A percentile compares a stretch with the other conserved stretches of the same genome.
phyloP scores from a whole-genome alignment of 23 tunicate species.

The Clavelina lepadiformis region DNA sequence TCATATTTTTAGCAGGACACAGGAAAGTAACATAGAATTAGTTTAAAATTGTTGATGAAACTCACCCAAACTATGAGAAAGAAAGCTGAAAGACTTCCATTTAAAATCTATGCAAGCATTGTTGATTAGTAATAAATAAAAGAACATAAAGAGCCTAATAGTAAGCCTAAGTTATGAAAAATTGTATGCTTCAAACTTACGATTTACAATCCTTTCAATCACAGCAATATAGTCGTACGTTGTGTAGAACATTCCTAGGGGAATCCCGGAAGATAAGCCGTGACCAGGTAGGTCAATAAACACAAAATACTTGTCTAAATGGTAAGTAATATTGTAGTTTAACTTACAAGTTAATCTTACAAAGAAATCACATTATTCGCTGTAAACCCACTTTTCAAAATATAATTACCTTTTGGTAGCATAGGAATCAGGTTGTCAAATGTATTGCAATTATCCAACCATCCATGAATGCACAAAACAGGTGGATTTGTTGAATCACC shows the following conservation, averaged over 20 bases:
- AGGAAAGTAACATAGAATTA: too few relatives aligned
- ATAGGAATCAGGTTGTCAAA: slow-evolving; percentile 60
- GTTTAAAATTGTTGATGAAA: too few relatives aligned
- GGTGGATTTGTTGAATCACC: slow-evolving; percentile 37
- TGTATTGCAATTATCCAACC: slow-evolving; percentile 72
- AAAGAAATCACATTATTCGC: too few relatives aligned
- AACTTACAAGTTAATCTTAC: too few relatives aligned
- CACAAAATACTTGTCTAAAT: slow-evolving; percentile 43
- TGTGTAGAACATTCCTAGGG: slow-evolving; percentile 37
- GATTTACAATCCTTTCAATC: slow-evolving; percentile 26
- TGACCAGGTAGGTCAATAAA: slow-evolving; percentile 70
- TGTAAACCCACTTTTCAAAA: too few relatives aligned
- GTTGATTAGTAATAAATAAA: not conserved
- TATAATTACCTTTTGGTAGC: slow-evolving; percentile 51
- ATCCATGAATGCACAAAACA: slow-evolving; percentile 65
- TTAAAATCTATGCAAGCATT: slow-evolving; percentile 26
- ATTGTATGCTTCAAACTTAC: too few relatives aligned
- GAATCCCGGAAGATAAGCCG: slow-evolving; percentile 53
- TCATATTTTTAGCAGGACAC: too few relatives aligned
- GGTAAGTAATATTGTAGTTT: too few relatives aligned
- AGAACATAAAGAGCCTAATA: too few relatives aligned
- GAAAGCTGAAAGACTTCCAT: slow-evolving; percentile 6
- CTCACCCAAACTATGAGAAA: slow-evolving; percentile 25
- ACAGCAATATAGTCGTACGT: slow-evolving; percentile 2
- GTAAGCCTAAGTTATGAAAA: too few relatives aligned